These are phyloP conservation scores for Globodera ellingtonae DNA, from an alignment of 1,140 invertebrate species.

Conservation along the genomic window DNA sequence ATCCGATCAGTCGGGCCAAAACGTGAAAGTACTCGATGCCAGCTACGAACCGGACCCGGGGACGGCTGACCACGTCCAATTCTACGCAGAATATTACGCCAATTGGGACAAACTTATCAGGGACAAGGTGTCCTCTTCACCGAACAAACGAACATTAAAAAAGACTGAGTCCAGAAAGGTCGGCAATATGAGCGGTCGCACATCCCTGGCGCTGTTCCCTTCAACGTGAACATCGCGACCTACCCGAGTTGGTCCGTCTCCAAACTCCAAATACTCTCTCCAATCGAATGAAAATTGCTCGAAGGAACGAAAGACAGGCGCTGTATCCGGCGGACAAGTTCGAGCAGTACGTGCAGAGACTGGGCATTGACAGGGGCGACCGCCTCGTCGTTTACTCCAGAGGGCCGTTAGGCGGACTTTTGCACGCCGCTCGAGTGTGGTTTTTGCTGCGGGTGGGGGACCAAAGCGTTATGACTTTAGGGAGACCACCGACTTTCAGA, in stretches of 20 bases:
- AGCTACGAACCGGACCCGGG: conserved; percentile 39
- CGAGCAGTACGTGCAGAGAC: conserved; percentile 43
- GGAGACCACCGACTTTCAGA: conserved; percentile 14
- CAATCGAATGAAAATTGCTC: not conserved
- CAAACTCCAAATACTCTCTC: conserved; percentile 16
- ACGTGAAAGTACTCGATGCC: conserved; percentile 39
- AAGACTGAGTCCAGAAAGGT: conserved; percentile 23
- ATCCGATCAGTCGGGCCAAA: conserved; percentile 26
- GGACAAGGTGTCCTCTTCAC: conserved; percentile 23
- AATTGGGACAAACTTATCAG: conserved; percentile 39
- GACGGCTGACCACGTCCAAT: conserved; percentile 31
- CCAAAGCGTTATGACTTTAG: not conserved
- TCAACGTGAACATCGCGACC: conserved; percentile 47
- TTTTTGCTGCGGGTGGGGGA: conserved; percentile 40
- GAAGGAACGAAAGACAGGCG: conserved; percentile 44
- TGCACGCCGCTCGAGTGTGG: conserved; percentile 48
- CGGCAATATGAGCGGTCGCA: conserved; percentile 35
- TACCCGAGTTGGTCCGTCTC: conserved; percentile 39
- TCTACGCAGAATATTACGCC: conserved; percentile 43
- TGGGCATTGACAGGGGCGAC: conserved; percentile 49
- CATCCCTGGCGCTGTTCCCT: conserved; percentile 48
- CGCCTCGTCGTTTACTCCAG: conserved; percentile 45
- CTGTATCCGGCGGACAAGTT: conserved; percentile 49
- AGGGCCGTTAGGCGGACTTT: conserved; percentile 43
- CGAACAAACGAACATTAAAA: not conserved